phyloP scores from a whole-genome alignment of 2,888 invertebrate genomes.

The Tenthredo distinguenda region DNA sequence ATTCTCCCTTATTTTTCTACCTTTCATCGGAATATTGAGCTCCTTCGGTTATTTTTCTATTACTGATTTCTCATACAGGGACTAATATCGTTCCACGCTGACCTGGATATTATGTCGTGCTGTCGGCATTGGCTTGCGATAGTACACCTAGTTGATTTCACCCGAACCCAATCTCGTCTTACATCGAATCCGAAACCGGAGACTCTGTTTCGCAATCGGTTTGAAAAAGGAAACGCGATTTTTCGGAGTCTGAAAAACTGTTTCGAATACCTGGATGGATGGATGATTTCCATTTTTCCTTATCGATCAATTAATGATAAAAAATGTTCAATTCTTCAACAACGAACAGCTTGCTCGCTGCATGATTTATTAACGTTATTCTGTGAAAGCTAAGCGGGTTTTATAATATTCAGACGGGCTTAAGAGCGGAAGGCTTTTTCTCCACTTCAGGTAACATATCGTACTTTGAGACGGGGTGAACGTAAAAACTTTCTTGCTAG shows the following conservation, averaged over 20 bases:
- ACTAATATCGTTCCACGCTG: not conserved
- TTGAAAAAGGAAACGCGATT: not conserved
- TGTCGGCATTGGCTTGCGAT: not conserved
- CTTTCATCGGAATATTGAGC: not conserved
- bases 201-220: not conserved
- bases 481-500: not conserved
- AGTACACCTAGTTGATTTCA: constrained; percentile 6
- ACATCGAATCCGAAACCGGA: not conserved
- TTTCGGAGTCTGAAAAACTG: not conserved
- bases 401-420: not conserved
- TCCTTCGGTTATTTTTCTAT: not conserved
- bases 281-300: not conserved
- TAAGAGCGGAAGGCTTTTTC: not conserved
- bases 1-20: not conserved
- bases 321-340: not conserved
- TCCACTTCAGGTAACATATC: not conserved
- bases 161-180: not conserved
- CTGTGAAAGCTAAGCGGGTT: not conserved
- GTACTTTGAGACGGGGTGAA: not conserved
- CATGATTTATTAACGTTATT: not conserved
- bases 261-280: not conserved
- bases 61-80: not conserved
- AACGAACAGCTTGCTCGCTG: not conserved
- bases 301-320: not conserved
- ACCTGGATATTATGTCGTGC: not conserved